Percentiles rank a stretch among this genome's conserved stretches.
These are phyloP conservation scores for Bettongia penicillata DNA, from an alignment of 2,113 vertebrate genomes.

Conservation along the genomic window DNA sequence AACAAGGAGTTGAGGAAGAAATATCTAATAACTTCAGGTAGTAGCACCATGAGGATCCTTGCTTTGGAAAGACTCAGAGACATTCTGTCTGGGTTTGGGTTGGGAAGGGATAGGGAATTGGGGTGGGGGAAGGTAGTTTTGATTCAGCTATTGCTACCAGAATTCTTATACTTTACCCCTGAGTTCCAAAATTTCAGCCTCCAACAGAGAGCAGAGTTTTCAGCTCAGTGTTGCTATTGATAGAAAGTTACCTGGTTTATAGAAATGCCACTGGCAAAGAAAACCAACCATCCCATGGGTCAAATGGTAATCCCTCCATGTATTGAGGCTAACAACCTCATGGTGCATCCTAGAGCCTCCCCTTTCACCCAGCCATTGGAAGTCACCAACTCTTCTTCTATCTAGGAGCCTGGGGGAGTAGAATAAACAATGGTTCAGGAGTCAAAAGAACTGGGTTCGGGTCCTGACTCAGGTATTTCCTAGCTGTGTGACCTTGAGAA, in stretches of 20 bases:
- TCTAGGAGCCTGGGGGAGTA: background rate
- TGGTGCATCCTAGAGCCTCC: background rate
- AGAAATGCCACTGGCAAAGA: too few species aligned
- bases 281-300: background rate
- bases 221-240: constrained; percentile 79
- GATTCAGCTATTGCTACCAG: background rate
- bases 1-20: background rate
- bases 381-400: background rate
- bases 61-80: background rate
- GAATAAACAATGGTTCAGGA: too few species aligned
- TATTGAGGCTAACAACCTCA: background rate
- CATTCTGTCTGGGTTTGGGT: background rate
- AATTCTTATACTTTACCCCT: constrained; percentile 64
- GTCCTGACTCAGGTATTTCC: too few species aligned
- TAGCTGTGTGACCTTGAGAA: too few species aligned
- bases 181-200: constrained; percentile 80
- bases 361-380: background rate
- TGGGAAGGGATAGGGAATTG: background rate
- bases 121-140: background rate
- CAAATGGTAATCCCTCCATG: background rate
- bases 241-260: background rate
- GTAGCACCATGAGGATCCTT: background rate
- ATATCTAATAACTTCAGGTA: background rate
- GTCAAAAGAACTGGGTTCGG: too few species aligned
- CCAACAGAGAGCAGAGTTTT: constrained; percentile 82